Base-by-base conservation (phyloP, 2,888 invertebrate genomes). In the Sericinus montela region DNA sequence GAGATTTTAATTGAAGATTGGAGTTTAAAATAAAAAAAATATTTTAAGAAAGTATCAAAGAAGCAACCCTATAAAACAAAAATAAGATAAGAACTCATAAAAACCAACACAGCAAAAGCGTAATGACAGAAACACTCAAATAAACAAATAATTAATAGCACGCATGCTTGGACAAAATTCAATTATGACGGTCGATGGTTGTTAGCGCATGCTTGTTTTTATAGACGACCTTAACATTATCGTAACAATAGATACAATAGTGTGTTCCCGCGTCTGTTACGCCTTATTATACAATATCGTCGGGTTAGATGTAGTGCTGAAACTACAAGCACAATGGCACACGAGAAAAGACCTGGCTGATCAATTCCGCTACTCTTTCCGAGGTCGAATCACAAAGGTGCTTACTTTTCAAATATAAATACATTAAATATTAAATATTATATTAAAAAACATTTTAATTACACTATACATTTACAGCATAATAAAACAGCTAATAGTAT, bases 261-360 rank as follows among this genome's bases (percentile, higher is more conserved):
- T 59, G 65, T 59, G 68, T 85, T 86, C 84, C 78, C 86, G 85
- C 82, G 80, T 71, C 75, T 80, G 76, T 86, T 85, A 83, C 77
- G 72, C 69, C 66, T 72, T 72, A 69, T 86, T 85, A 84, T 77
- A 82, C 80, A 84, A 84, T 75, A 79, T 71, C 69, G 68, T 62
- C 65, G 71, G 69, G 69, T 77, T 11, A 29, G 40, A 19, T 40
- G 40, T 35, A 15, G 25, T 38, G 30, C 40, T 69, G 62, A 68
- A 68, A 60, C 59, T 63, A 48, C 60, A 62, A 61, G 64, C 58
- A 62, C 59, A 61, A 39, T 39, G 61, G 72, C 71, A 72, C 67
- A 73, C 73, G 71, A 65, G 69, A 72, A 71, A 69, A 69, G 65
- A 66, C 65, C 58, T 61, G 57, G 57, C 56, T 58, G 57, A 51